Evolutionary conservation across 2,888 invertebrate genomes (phyloP).

Genomic region (Orthosia gothica): DNA sequence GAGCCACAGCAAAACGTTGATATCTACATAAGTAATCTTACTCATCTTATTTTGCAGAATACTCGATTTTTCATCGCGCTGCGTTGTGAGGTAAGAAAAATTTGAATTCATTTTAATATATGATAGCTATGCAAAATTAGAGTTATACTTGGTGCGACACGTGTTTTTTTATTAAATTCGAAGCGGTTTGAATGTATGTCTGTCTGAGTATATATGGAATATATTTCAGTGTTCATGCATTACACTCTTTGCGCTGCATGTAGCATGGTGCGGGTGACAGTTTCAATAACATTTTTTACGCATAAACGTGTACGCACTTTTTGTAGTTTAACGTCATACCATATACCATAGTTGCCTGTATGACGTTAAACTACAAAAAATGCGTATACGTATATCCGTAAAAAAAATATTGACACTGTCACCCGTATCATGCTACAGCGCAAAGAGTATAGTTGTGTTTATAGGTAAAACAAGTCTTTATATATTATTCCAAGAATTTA

Average conservation of each 20-base stretch:
- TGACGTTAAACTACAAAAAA: no score
- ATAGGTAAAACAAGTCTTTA: not conserved
- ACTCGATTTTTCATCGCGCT: constrained; percentile 43
- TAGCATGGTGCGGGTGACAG: no score
- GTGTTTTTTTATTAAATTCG: constrained; percentile 28
- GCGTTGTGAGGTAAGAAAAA: constrained; percentile 25
- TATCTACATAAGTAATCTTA: constrained; percentile 61
- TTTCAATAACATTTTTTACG: no score
- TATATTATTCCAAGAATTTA: not conserved
- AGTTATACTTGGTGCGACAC: not conserved
- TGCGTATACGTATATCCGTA: no score
- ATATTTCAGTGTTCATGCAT: not conserved
- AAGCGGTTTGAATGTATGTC: not conserved
- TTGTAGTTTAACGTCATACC: no score
- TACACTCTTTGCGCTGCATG: no score
- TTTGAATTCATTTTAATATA: constrained; percentile 43
- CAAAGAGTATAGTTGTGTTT: no score
- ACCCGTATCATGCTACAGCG: no score
- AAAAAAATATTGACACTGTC: no score
- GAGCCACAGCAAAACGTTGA: constrained; percentile 52
- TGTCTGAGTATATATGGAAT: not conserved
- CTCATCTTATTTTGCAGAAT: constrained; percentile 51
- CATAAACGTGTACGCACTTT: no score
- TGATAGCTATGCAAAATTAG: not conserved
- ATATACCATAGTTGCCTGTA: no score